Evolutionary conservation across 2,797 vertebrate species (phyloP).

Genomic region (Potorous gilbertii): DNA sequence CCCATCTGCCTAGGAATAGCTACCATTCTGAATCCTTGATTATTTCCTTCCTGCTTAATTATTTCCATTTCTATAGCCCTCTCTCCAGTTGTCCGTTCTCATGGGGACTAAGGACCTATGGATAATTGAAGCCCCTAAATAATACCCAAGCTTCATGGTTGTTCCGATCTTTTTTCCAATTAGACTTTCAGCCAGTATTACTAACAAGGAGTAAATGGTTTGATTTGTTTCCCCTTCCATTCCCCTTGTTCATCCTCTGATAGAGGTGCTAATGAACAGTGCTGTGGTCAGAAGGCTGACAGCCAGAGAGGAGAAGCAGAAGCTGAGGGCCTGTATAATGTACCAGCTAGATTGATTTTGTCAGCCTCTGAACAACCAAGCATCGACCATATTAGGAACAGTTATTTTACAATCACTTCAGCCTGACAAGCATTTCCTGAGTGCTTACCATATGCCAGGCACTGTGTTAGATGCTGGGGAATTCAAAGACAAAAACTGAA

Average conservation of each 20-base stretch:
- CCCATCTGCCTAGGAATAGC: slow-evolving; percentile 48
- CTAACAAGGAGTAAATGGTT: slow-evolving; percentile 33
- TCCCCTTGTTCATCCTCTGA: background rate
- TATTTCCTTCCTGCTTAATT: background rate
- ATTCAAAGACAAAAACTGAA: background rate
- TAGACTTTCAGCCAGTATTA: slow-evolving; percentile 16
- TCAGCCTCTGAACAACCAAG: background rate
- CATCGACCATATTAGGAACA: background rate
- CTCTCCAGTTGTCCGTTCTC: slow-evolving; percentile 45
- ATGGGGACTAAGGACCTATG: slow-evolving; percentile 29
- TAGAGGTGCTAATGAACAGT: slow-evolving; percentile 46
- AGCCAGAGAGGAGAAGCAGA: slow-evolving; percentile 30
- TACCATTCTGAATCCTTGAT: slow-evolving; percentile 24
- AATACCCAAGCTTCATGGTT: slow-evolving; percentile 43
- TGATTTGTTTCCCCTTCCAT: slow-evolving; percentile 6
- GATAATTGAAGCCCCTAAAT: slow-evolving; percentile 52
- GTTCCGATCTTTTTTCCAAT: background rate
- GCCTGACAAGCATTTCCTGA: background rate
- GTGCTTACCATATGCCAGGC: background rate
- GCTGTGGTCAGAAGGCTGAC: slow-evolving; percentile 27
- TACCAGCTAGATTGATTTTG: background rate
- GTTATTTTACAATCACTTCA: background rate
- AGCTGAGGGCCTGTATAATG: background rate
- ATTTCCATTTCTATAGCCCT: slow-evolving; percentile 55
- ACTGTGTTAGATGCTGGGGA: background rate